These are phyloP conservation scores for Falco berigora DNA, from an alignment of 2,797 vertebrate genomes.

Conservation along the genomic window DNA sequence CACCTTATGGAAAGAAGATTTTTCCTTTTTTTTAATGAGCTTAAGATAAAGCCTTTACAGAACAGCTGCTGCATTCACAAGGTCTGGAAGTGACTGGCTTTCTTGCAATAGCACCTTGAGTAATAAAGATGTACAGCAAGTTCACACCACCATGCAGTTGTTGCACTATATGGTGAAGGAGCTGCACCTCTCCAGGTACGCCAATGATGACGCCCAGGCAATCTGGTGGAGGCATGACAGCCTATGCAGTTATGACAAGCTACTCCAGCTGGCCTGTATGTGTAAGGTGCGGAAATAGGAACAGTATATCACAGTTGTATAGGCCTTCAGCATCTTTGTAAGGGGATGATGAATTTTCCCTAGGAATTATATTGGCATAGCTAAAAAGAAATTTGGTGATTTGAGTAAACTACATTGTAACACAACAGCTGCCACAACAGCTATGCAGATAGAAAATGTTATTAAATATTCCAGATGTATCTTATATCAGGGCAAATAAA, in stretches of 20 bases:
- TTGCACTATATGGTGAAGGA: background rate
- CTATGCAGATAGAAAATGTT: background rate
- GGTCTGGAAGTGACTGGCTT: background rate
- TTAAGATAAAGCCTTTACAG: conserved; percentile 48
- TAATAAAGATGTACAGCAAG: background rate
- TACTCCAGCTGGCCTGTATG: background rate
- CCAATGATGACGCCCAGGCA: background rate
- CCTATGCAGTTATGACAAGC: background rate
- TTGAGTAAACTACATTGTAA: background rate
- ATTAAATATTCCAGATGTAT: background rate
- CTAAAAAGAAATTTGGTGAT: background rate
- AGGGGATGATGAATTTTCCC: background rate
- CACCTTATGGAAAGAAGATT: conserved; percentile 47
- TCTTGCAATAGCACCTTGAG: background rate
- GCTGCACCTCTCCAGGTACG: background rate
- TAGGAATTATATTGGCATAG: background rate
- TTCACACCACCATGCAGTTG: background rate
- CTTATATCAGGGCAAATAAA: background rate
- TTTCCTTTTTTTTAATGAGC: conserved; percentile 43
- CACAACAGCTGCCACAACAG: background rate
- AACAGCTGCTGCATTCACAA: conserved; percentile 33
- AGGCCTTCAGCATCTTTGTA: background rate
- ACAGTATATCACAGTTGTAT: rapidly evolving
- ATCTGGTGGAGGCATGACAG: background rate
- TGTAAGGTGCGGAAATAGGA: background rate